phyloP scores from a whole-genome alignment of 2,888 invertebrate species.

The Geophilus truncorum region DNA sequence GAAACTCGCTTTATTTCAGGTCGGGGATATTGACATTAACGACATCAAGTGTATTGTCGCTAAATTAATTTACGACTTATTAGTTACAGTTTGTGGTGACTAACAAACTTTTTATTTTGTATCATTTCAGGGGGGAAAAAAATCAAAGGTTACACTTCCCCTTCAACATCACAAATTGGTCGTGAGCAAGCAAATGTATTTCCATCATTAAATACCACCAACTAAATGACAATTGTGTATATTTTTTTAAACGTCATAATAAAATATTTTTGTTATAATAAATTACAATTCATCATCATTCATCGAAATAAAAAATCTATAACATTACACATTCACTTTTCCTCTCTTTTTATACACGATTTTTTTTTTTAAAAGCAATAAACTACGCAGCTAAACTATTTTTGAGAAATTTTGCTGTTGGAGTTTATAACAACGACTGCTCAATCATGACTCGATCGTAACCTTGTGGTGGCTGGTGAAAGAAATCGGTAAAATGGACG shows the following conservation, averaged over 20 bases:
- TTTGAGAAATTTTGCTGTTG: neutral
- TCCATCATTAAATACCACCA: conserved; percentile 44
- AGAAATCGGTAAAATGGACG: conserved; percentile 84
- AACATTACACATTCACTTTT: too few species aligned
- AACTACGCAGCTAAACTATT: neutral
- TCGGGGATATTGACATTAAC: too few species aligned
- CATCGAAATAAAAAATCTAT: neutral
- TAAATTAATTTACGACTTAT: too few species aligned
- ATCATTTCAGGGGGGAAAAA: too few species aligned
- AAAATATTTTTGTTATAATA: neutral
- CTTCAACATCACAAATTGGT: too few species aligned
- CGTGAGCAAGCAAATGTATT: too few species aligned
- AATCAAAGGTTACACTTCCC: too few species aligned
- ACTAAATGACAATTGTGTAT: neutral
- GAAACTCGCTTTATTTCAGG: too few species aligned
- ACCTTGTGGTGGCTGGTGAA: conserved; percentile 68
- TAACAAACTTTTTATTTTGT: too few species aligned
- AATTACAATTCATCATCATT: neutral
- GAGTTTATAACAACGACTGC: conserved; percentile 78
- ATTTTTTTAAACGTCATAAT: neutral
- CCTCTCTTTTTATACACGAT: neutral
- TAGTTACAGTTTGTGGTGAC: too few species aligned
- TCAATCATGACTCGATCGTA: conserved; percentile 95
- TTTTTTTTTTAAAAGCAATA: neutral
- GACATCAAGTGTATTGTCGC: too few species aligned